Evolutionary conservation across 2,113 vertebrate species (phyloP).

Genomic region (Propithecus coquereli): DNA sequence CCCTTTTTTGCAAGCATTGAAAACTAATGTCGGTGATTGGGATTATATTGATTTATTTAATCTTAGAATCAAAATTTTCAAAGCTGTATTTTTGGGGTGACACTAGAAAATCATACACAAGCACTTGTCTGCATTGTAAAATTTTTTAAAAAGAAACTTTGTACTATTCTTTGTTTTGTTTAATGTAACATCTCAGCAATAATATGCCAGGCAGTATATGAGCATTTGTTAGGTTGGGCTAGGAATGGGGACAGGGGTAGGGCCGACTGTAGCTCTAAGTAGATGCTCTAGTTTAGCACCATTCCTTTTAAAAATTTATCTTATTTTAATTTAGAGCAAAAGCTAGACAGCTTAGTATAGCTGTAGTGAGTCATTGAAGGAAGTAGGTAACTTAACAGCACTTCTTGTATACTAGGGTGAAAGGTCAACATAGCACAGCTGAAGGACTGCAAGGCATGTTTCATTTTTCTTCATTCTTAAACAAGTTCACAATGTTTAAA

Average conservation of each 20-base stretch:
- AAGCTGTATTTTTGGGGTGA: neutral
- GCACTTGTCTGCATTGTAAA: neutral
- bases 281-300: neutral
- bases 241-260: neutral
- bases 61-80: neutral
- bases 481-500: neutral
- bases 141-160: neutral
- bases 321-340: conserved; percentile 9
- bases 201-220: neutral
- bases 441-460: neutral
- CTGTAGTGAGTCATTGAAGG: neutral
- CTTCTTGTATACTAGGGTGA: neutral
- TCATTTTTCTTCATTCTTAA: neutral
- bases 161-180: neutral
- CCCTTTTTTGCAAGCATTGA: neutral
- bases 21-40: neutral
- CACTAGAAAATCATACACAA: neutral
- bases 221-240: neutral
- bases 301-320: neutral
- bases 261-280: neutral
- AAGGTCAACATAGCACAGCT: neutral
- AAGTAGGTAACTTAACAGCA: neutral
- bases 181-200: neutral
- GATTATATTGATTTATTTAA: neutral
- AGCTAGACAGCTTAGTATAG: neutral